These are phyloP conservation scores for Calypte anna DNA, from an alignment of 2,113 vertebrate genomes.

Conservation along the genomic window DNA sequence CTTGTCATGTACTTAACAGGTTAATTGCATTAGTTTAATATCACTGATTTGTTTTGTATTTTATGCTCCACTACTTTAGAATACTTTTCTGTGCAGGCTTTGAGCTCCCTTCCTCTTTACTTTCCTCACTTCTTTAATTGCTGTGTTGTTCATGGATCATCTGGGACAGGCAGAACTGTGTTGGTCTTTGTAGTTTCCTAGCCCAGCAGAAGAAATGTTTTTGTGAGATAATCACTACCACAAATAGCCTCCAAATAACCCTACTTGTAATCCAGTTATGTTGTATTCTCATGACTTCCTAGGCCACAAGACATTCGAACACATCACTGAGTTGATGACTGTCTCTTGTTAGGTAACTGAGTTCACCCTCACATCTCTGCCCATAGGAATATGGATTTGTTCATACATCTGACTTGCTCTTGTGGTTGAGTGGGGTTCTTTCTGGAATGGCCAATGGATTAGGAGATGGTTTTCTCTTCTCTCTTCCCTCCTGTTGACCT, in stretches of 20 bases:
- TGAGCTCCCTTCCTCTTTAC: background rate
- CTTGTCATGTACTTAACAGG: background rate
- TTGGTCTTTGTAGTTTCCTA: background rate
- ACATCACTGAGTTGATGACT: background rate
- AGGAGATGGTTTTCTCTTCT: background rate
- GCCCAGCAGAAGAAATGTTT: slow-evolving; percentile 11
- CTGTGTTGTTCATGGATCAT: background rate
- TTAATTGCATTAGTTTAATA: background rate
- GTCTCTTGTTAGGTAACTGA: background rate
- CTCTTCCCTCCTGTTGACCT: slow-evolving; percentile 19
- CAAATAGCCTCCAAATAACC: slow-evolving; percentile 19
- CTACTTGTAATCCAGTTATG: background rate
- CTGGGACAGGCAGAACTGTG: background rate
- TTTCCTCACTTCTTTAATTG: background rate
- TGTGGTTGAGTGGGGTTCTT: slow-evolving; percentile 15
- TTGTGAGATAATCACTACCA: background rate
- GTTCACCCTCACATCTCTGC: background rate
- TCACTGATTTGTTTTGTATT: background rate
- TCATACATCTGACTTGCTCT: background rate
- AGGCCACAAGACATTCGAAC: background rate
- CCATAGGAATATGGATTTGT: background rate
- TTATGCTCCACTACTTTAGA: background rate
- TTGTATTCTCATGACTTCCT: background rate
- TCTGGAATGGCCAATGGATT: background rate
- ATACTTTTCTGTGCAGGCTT: background rate